These are phyloP conservation scores for Callorhinus ursinus DNA, from an alignment of 2,113 vertebrate species.

Conservation along the genomic window DNA sequence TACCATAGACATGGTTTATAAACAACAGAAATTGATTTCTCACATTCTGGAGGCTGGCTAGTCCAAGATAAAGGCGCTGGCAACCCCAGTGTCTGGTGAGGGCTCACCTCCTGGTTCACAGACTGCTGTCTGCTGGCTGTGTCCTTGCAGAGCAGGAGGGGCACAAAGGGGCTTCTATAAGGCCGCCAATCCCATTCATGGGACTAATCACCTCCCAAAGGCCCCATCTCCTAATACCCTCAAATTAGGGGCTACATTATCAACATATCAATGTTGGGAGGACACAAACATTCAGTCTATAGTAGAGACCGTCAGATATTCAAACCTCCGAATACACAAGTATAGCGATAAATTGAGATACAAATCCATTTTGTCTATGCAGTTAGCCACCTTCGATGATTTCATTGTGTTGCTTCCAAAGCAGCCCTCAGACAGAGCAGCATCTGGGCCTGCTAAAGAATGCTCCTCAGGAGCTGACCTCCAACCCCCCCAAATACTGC, in stretches of 20 bases:
- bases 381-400: not conserved
- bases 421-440: too few species aligned
- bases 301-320: not conserved
- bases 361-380: not conserved
- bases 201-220: not conserved
- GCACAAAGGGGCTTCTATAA: fast-evolving
- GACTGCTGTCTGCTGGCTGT: not conserved
- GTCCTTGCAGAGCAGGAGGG: not conserved
- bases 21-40: not conserved
- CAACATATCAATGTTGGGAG: not conserved
- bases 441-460: not conserved
- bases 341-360: not conserved
- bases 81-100: too few species aligned
- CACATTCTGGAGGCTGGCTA: not conserved
- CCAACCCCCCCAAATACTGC: too few species aligned
- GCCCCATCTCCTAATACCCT: not conserved
- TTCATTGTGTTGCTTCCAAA: not conserved
- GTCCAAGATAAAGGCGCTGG: not conserved
- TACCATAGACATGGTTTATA: not conserved
- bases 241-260: not conserved
- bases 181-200: not conserved
- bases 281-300: too few species aligned
- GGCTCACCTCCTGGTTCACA: not conserved
- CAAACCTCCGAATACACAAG: not conserved
- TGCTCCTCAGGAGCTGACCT: fast-evolving